phyloP scores from a whole-genome alignment of 2,113 vertebrate species.

The Trogon melanurus region DNA sequence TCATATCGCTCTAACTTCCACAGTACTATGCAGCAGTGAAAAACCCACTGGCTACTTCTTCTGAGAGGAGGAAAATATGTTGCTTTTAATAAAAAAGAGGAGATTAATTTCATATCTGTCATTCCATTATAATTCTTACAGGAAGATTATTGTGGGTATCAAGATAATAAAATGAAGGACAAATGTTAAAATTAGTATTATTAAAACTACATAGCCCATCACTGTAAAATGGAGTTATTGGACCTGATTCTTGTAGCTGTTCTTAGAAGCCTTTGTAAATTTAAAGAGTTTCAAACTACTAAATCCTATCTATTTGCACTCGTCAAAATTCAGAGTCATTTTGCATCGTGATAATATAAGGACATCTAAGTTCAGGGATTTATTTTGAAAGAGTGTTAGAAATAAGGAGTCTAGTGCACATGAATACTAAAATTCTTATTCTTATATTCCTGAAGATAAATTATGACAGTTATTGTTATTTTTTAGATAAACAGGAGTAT shows the following conservation, averaged over 20 bases:
- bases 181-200: not conserved
- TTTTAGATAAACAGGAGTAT: not conserved
- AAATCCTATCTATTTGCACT: not conserved
- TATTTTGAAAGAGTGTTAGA: not conserved
- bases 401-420: not conserved
- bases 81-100: not conserved
- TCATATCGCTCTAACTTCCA: not conserved
- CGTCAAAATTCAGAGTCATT: not conserved
- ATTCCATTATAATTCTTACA: not conserved
- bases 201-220: not conserved
- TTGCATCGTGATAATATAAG: not conserved
- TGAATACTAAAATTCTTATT: not conserved
- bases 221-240: not conserved
- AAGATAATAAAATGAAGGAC: not conserved
- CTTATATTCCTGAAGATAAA: not conserved
- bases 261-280: not conserved
- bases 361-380: not conserved
- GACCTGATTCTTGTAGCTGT: not conserved
- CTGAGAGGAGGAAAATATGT: not conserved
- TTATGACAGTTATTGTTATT: fast-evolving
- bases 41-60: not conserved
- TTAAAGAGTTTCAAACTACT: not conserved
- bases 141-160: not conserved
- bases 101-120: not conserved
- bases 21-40: not conserved